Evolutionary conservation across 2,797 vertebrate species (phyloP), one percentile per base, ranked within the genome.

Genomic region (Parambassis ranga): DNA sequence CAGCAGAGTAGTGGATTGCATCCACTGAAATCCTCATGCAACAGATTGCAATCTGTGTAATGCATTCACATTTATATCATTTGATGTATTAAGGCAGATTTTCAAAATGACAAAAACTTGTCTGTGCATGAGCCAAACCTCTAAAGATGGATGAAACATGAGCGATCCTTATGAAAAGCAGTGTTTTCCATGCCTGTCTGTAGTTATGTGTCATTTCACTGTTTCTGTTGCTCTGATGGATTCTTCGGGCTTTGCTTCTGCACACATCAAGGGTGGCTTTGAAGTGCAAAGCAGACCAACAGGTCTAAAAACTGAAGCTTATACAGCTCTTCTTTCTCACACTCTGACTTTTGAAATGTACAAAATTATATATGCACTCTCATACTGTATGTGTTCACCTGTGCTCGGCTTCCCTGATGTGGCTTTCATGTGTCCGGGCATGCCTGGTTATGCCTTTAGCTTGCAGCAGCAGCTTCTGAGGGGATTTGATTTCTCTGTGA

Each of bases 71-170:
- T 83, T 72, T 46, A 60, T 70, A 59, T 48, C 13, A 60, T 67
- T 76, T 83, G 69, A 87, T 79, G 50, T 58, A 84, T 82, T 74
- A 60, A 65, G 27, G 66, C 65, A 56, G 74, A 71, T 85, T 74
- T 62, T 50, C 53, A 27, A 72, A 63, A 71, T 60, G 77, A 78
- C 69, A 75, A 62, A 65, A 70, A 65, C 52, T 46, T 73, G 71
- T 66, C 65, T 66, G 71, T 66, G 50, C 62, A 66, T 16, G 75
- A 79, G 77, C 50, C 75, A 77, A 50, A 37, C 58, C 33, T 55
- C 55, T 68, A 19, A 24, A 58, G 37, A 60, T 4, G 4, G 35
- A 63, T 65, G 70, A 73, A 75, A 77, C 65, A 71, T 48, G 38
- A 39, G 46, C 8, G 4, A 28, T 35, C 18, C 55, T 44, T 36